Evolutionary conservation across 2,888 invertebrate species (phyloP).

Genomic region (Cosmia trapezina): DNA sequence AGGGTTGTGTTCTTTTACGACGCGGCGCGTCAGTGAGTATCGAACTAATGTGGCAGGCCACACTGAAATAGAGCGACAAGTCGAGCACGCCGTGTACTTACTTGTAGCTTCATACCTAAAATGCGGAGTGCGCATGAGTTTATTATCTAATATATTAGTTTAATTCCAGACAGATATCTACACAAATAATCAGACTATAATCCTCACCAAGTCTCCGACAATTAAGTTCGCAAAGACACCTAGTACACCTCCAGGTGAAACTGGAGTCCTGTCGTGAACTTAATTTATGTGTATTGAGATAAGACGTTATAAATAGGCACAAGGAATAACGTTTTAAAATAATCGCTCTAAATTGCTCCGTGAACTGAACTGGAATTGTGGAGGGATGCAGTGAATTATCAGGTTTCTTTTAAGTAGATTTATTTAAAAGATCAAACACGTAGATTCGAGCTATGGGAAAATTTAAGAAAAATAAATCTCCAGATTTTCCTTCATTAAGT

Average conservation of each 20-base stretch:
- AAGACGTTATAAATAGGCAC: slow-evolving; percentile 78
- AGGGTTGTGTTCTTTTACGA: too few species aligned
- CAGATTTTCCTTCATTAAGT: too few species aligned
- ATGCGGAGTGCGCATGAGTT: background rate
- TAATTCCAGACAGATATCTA: background rate
- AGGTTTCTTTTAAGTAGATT: slow-evolving; percentile 11
- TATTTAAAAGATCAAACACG: background rate
- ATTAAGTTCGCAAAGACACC: slow-evolving; percentile 18
- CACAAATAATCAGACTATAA: background rate
- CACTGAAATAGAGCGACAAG: too few species aligned
- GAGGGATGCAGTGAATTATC: slow-evolving; percentile 48
- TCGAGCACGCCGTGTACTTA: too few species aligned
- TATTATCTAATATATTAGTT: background rate
- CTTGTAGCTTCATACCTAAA: too few species aligned
- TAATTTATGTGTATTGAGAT: slow-evolving; percentile 79
- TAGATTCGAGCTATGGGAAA: background rate
- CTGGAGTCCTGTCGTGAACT: slow-evolving; percentile 61
- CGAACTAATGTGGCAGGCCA: too few species aligned
- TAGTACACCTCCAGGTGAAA: slow-evolving; percentile 65
- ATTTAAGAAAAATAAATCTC: too few species aligned
- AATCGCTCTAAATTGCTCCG: slow-evolving; percentile 76
- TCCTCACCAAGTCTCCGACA: slow-evolving; percentile 8
- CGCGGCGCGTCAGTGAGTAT: too few species aligned
- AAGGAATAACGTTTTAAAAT: slow-evolving; percentile 79
- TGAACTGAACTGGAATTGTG: slow-evolving; percentile 59